Conservation (phyloP, 2,113 vertebrate genomes). For the Anser brachyrhynchus region DNA sequence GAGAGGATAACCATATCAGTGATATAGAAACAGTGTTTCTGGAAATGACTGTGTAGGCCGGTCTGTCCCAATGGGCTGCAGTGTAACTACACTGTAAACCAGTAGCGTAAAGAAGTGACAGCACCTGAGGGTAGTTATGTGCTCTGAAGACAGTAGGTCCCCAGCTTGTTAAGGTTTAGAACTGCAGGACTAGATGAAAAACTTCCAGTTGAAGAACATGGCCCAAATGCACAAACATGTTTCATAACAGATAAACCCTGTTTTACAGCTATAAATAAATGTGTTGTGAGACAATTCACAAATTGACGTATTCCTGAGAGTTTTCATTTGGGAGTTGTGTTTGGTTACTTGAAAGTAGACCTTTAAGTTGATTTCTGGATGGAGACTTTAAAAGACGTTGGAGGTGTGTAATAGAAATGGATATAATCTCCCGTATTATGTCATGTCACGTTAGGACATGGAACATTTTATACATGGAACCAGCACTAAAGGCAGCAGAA, state of each 20-base stretch:
- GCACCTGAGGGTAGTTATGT: neutral
- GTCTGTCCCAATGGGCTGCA: neutral
- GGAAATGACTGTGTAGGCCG: neutral
- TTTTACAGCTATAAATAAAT: neutral
- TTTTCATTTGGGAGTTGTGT: neutral
- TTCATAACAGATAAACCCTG: neutral
- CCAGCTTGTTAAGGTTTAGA: neutral
- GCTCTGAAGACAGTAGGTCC: neutral
- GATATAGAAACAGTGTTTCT: neutral
- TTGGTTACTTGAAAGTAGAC: neutral
- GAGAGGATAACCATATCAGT: neutral
- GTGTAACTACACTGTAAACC: neutral
- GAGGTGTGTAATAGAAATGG: neutral
- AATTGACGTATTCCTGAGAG: neutral
- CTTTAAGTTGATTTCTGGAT: neutral
- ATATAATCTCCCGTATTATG: neutral
- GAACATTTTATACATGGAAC: neutral
- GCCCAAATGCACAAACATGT: neutral
- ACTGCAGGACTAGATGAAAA: neutral
- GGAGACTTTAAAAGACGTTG: neutral
- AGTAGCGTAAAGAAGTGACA: neutral
- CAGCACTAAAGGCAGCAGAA: neutral
- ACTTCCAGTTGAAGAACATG: neutral
- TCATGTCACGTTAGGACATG: neutral
- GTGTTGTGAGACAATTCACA: neutral